Base-by-base conservation (phyloP, 2,888 invertebrate genomes). In the Sympetrum striolatum region DNA sequence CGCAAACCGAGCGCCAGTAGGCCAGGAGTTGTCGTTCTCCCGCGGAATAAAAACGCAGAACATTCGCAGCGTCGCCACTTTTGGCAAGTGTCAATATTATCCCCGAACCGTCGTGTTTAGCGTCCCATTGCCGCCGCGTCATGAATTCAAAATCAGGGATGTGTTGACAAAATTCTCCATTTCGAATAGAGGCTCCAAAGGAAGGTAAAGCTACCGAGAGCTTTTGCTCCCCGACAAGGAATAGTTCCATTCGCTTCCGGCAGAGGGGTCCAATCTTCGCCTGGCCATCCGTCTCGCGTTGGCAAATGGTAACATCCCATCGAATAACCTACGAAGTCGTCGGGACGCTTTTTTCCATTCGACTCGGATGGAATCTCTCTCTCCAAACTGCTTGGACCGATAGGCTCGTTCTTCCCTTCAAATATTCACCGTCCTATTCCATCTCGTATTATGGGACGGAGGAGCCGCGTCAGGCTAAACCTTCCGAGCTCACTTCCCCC, bases 81-180 rank as follows among this genome's bases (percentile, higher is more conserved):
- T 64, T 60, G 37, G 22, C 37, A 60, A 58, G 58, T 15, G 60
- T 64, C 60, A 86, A 86, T 86, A 86, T 86, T 86, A 86, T 60
- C 58, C 86, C 64, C 60, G 60, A 58, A 22, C 60, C 60, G 86
- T 35, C 86, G 58, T 86, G 31, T 73, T 73, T 73, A 73, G 73
- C 73, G n/a, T 31, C 64, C 73, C 73, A 25, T 25, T 73, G 73
- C 3, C 25, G 15, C 86, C 37, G 15, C 35, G 53, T 5, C 82
- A 60, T 31, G 86, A 58, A 86, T 86, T 86, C 37, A 60, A 37
- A 64, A 86, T 86, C 60, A 60, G 64, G 22, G 60, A 35, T n/a
- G 86, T 86, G 86, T 86, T 86, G 86, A 86, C 86, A 82, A 82
- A 82, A 82, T 58, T 35, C 82, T 86, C 60, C 86, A 58, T 82